These are phyloP conservation scores for Zygaena filipendulae DNA, from an alignment of 2,888 invertebrate species.

Conservation along the genomic window DNA sequence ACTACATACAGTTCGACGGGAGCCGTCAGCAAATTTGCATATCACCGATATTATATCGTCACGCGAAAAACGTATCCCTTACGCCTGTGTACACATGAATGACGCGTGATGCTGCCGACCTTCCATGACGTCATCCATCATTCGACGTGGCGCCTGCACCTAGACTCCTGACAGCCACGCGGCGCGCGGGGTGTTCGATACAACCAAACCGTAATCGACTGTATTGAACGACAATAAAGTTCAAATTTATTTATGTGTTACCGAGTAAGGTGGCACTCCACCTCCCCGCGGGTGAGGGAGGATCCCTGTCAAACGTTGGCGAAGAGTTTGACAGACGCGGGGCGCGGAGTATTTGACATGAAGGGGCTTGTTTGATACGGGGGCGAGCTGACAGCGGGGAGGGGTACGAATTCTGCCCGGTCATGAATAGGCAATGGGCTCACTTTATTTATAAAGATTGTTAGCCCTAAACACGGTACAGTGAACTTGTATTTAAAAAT, in stretches of 20 bases:
- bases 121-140: conserved; percentile 68
- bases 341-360: conserved; percentile 69
- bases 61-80: conserved; percentile 69
- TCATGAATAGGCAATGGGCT: conserved; percentile 69
- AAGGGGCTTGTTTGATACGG: conserved; percentile 69
- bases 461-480: conserved; percentile 48
- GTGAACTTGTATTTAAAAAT: conserved; percentile 51
- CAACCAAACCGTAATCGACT: conserved; percentile 17
- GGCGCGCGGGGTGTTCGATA: conserved; percentile 26
- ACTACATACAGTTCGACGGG: conserved; percentile 44
- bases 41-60: conserved; percentile 69
- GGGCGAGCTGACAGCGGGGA: conserved; percentile 47
- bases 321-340: conserved; percentile 70
- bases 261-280: conserved; percentile 55
- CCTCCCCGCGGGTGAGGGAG: conserved; percentile 60
- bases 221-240: too few species aligned
- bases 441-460: conserved; percentile 68
- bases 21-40: conserved; percentile 59
- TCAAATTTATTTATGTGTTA: too few species aligned
- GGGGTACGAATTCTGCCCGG: conserved; percentile 59
- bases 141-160: conserved; percentile 67
- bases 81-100: conserved; percentile 69
- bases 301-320: conserved; percentile 68
- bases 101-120: conserved; percentile 68
- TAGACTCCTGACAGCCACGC: conserved; percentile 59